Percentiles rank a stretch among this genome's conserved stretches.
These are phyloP conservation scores for Indicator indicator DNA, from an alignment of 2,113 vertebrate genomes.

Conservation along the genomic window DNA sequence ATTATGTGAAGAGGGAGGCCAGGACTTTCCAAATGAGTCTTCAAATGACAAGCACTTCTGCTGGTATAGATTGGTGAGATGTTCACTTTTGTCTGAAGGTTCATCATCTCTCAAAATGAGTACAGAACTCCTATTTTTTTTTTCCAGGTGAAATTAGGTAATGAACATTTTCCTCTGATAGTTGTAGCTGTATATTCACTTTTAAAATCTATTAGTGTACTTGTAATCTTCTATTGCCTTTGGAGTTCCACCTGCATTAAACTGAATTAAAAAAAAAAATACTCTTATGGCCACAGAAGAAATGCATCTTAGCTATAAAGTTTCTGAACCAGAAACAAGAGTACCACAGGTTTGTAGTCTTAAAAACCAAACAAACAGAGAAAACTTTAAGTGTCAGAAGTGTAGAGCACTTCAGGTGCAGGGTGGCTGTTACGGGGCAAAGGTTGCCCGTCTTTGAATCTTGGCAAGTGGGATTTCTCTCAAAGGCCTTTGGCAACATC, in stretches of 20 bases:
- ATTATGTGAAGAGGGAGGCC: background rate
- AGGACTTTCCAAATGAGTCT: background rate
- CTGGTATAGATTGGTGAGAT: background rate
- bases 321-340: background rate
- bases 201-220: background rate
- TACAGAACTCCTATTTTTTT: background rate
- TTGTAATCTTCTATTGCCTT: background rate
- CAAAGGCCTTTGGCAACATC: background rate
- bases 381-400: background rate
- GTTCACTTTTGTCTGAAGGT: background rate
- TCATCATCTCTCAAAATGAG: background rate
- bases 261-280: background rate
- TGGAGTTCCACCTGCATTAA: background rate
- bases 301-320: background rate
- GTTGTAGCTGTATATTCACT: slow-evolving; percentile 31
- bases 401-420: background rate
- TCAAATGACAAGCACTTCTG: background rate
- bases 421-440: background rate
- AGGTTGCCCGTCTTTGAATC: background rate
- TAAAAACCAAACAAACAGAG: background rate
- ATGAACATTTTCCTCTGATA: background rate
- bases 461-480: background rate
- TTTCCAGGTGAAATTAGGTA: background rate
- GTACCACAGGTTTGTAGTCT: background rate
- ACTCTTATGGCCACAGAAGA: background rate